phyloP scores from a whole-genome alignment of 2,113 vertebrate species.

The Menura novaehollandiae region DNA sequence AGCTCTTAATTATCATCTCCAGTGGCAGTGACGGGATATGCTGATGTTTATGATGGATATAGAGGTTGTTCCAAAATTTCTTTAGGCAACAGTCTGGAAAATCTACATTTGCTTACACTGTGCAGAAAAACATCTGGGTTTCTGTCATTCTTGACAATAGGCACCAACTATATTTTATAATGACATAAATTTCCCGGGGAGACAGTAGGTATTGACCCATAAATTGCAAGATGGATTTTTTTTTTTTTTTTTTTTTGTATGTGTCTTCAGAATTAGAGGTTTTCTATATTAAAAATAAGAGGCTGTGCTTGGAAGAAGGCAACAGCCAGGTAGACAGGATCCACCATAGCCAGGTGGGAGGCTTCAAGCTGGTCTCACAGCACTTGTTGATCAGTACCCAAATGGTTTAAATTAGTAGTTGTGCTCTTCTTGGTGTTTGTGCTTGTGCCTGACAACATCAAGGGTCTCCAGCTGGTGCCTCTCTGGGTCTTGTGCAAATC shows the following conservation, averaged over 20 bases:
- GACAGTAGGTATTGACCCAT: neutral
- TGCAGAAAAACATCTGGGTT: slow-evolving; percentile 10
- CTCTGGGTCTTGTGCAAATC: neutral
- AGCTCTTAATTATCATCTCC: slow-evolving; percentile 43
- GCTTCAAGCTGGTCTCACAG: neutral
- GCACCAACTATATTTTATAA: slow-evolving; percentile 13
- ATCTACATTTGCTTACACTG: slow-evolving; percentile 11
- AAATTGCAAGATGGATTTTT: neutral
- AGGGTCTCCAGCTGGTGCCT: neutral
- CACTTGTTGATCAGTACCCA: fast-evolving
- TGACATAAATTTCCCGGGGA: neutral
- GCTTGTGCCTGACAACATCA: neutral
- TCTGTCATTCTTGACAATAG: slow-evolving; percentile 16
- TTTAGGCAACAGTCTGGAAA: slow-evolving; percentile 40
- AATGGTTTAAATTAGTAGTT: neutral
- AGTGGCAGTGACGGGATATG: neutral
- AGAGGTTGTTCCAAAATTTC: slow-evolving; percentile 38
- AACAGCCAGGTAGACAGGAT: neutral
- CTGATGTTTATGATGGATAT: slow-evolving; percentile 24
- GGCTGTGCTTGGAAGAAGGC: neutral
- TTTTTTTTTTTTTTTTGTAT: too few species aligned
- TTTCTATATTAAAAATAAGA: neutral
- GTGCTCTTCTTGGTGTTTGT: neutral
- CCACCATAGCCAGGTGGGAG: neutral
- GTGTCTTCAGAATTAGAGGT: neutral